Evolutionary conservation across 2,888 invertebrate genomes (phyloP).

Genomic region (Drosophila ezoana): DNA sequence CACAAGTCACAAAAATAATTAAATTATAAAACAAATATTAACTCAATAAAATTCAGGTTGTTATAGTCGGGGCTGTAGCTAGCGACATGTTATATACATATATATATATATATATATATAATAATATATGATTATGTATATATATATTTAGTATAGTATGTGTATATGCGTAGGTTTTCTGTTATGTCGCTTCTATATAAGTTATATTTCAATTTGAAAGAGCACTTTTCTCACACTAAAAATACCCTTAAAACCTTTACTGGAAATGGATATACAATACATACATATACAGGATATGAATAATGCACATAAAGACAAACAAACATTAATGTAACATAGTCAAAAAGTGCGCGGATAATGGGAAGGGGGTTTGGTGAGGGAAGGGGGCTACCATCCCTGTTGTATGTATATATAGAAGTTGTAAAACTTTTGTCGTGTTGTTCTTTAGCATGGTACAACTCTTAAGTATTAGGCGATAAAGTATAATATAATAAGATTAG

Average conservation of each 20-base stretch:
- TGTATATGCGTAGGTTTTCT: conserved; percentile 1
- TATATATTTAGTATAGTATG: conserved; percentile 24
- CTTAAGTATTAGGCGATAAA: conserved; percentile 21
- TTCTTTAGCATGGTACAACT: conserved; percentile 37
- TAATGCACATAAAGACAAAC: conserved; percentile 24
- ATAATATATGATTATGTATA: neutral
- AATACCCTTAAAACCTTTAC: conserved; percentile 70
- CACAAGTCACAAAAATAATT: conserved; percentile 10
- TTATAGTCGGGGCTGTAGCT: conserved; percentile 6
- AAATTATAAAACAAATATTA: conserved; percentile 15
- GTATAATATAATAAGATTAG: neutral
- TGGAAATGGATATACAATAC: conserved; percentile 61
- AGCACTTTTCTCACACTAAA: conserved; percentile 52
- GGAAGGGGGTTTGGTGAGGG: no score
- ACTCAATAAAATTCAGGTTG: conserved; percentile 13
- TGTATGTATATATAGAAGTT: neutral
- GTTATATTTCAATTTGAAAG: conserved; percentile 53
- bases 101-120: conserved; percentile 1
- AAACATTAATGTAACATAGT: conserved; percentile 35
- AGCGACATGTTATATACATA: conserved; percentile 7
- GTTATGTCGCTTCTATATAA: conserved; percentile 3
- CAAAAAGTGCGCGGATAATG: conserved; percentile 7
- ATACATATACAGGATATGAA: conserved; percentile 22
- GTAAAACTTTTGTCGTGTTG: neutral
- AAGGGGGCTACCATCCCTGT: neutral